Evolutionary conservation across 2,888 invertebrate genomes (phyloP), one percentile per base, ranked within the genome.

Genomic region (Ellobium chinense): DNA sequence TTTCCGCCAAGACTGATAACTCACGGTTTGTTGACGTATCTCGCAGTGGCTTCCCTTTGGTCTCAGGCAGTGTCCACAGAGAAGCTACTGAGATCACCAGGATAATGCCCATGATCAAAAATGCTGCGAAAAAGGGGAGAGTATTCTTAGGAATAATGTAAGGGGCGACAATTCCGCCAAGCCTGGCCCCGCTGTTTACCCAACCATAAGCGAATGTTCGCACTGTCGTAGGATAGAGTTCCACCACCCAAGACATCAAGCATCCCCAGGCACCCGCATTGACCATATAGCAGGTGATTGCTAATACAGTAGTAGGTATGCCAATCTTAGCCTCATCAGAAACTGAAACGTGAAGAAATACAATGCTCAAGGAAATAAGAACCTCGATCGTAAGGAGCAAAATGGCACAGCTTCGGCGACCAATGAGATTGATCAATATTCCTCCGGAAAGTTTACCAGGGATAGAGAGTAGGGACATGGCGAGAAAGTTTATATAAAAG

Each of bases 401-500:
- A n/a, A n/a, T n/a, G n/a, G n/a, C n/a, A n/a, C n/a, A n/a, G n/a
- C n/a, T n/a, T n/a, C n/a, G n/a, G n/a, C n/a, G n/a, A n/a, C n/a
- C n/a, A n/a, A n/a, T n/a, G n/a, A n/a, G n/a, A n/a, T n/a, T n/a
- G n/a, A n/a, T n/a, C n/a, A n/a, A n/a, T n/a, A n/a, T n/a, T n/a
- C n/a, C n/a, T n/a, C n/a, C n/a, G n/a, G n/a, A n/a, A n/a, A n/a
- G n/a, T n/a, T n/a, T n/a, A n/a, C n/a, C n/a, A 12, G 82, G 82
- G 29, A 93, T 85, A 86, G 94, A 94, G 69, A 94, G 88, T 21
- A 88, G 86, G 2, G 93, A 93, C 63, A 93, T 93, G 12, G 93
- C 84, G 4, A 93, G 91, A 79, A 94, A 93, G 84, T 93, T 93
- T 5, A 93, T 83, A 87, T 94, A 94, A 4, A 93, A 90, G 82